phyloP scores from a whole-genome alignment of 2,113 vertebrate species.

The Plectropomus leopardus region DNA sequence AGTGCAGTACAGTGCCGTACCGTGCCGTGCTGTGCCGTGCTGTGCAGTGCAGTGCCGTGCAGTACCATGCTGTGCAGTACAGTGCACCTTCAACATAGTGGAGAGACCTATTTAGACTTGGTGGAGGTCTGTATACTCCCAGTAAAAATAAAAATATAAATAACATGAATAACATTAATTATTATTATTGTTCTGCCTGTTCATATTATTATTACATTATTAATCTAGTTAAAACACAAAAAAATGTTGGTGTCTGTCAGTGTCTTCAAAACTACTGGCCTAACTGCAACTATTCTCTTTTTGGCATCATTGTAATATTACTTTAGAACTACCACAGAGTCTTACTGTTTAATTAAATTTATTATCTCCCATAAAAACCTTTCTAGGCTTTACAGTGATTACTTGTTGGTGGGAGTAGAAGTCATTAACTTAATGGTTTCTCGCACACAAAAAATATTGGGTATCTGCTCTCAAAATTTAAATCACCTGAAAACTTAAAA shows the following conservation, averaged over 20 bases:
- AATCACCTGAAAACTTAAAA: background rate
- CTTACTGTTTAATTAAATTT: background rate
- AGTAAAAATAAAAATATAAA: too few species aligned
- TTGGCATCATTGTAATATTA: background rate
- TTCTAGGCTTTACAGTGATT: background rate
- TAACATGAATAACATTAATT: too few species aligned
- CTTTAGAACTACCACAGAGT: background rate
- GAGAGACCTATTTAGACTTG: too few species aligned
- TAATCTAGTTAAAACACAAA: background rate
- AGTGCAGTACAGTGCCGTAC: too few species aligned
- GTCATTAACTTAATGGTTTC: background rate
- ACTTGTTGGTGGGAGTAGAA: background rate
- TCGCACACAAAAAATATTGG: background rate
- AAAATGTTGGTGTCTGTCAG: background rate
- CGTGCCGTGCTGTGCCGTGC: too few species aligned
- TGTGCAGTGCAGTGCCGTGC: too few species aligned
- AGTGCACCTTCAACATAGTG: too few species aligned
- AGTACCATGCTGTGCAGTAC: too few species aligned
- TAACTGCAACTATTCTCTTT: background rate
- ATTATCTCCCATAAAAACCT: background rate
- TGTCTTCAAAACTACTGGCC: background rate
- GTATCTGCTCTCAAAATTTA: background rate
- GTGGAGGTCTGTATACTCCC: too few species aligned
- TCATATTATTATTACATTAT: too few species aligned
- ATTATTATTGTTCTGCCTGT: too few species aligned